A percentile compares a stretch with the other conserved stretches of the same genome.
phyloP scores from a whole-genome alignment of 2,113 vertebrate genomes.

The Trematomus loennbergii region DNA sequence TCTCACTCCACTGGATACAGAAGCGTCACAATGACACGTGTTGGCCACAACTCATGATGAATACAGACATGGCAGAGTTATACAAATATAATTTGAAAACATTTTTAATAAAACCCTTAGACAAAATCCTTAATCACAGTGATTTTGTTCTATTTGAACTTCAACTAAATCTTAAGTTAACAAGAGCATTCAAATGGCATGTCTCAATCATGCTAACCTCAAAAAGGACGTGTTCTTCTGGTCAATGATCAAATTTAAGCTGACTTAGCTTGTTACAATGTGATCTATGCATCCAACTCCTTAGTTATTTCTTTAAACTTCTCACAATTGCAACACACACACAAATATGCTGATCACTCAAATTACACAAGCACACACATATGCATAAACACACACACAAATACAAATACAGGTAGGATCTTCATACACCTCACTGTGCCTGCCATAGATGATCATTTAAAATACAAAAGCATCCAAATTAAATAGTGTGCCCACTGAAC shows the following conservation, averaged over 20 bases:
- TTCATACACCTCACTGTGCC: background rate
- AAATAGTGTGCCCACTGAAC: slow-evolving; percentile 25
- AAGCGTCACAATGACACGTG: background rate
- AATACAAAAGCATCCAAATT: slow-evolving; percentile 1
- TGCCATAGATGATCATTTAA: background rate
- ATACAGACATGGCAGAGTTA: background rate
- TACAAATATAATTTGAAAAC: background rate
- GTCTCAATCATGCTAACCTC: background rate
- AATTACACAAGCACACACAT: background rate
- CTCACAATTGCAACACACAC: no score
- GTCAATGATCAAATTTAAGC: background rate
- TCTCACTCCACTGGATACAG: background rate
- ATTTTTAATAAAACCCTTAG: background rate
- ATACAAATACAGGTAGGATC: background rate
- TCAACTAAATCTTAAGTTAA: background rate
- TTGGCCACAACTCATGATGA: background rate
- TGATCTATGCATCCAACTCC: background rate
- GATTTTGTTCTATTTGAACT: background rate
- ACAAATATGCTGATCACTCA: no score
- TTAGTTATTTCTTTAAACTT: no score
- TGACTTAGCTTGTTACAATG: background rate
- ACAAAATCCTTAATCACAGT: background rate
- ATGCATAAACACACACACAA: background rate
- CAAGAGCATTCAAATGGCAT: background rate
- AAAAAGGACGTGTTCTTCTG: background rate